phyloP scores from a whole-genome alignment of 2,888 invertebrate genomes.

The Tethea ocularis region DNA sequence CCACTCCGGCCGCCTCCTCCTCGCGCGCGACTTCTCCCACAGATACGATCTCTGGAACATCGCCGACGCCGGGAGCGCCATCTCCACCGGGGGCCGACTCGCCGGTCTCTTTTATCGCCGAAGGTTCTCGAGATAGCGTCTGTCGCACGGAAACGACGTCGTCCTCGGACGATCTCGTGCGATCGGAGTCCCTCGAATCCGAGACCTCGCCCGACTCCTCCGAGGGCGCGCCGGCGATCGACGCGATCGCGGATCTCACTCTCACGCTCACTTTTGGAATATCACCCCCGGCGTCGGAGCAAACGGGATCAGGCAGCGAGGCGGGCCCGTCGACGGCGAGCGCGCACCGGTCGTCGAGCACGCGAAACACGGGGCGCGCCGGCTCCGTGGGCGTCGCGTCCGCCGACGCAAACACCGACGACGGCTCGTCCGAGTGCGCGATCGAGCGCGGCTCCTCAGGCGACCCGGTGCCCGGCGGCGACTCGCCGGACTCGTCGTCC shows the following conservation, averaged over 20 bases:
- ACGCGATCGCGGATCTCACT: constrained; percentile 30
- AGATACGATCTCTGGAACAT: constrained; percentile 24
- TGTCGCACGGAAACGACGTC: constrained; percentile 43
- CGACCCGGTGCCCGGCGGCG: constrained; percentile 54
- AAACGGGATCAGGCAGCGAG: constrained; percentile 31
- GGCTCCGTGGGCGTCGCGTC: constrained; percentile 73
- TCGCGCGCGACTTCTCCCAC: constrained; percentile 27
- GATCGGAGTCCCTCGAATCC: constrained; percentile 47
- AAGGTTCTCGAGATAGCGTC: constrained; percentile 52
- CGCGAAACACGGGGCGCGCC: constrained; percentile 31
- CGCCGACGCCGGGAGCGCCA: constrained; percentile 12
- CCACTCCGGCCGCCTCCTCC: constrained; percentile 17
- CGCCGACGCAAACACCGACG: constrained; percentile 75
- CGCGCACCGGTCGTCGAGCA: constrained; percentile 34
- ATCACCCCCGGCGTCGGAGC: constrained; percentile 40
- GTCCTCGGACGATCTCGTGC: constrained; percentile 46
- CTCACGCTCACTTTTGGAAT: constrained; percentile 40
- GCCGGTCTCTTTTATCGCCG: constrained; percentile 55
- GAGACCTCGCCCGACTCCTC: constrained; percentile 45
- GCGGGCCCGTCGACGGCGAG: constrained; percentile 25
- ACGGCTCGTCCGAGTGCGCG: constrained; percentile 72
- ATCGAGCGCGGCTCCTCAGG: constrained; percentile 67
- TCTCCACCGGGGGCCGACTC: constrained; percentile 55
- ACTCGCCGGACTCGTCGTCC: constrained; percentile 79
- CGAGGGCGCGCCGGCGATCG: constrained; percentile 25